Evolutionary conservation across 2,888 invertebrate genomes (phyloP).

Genomic region (Fabriciana adippe): DNA sequence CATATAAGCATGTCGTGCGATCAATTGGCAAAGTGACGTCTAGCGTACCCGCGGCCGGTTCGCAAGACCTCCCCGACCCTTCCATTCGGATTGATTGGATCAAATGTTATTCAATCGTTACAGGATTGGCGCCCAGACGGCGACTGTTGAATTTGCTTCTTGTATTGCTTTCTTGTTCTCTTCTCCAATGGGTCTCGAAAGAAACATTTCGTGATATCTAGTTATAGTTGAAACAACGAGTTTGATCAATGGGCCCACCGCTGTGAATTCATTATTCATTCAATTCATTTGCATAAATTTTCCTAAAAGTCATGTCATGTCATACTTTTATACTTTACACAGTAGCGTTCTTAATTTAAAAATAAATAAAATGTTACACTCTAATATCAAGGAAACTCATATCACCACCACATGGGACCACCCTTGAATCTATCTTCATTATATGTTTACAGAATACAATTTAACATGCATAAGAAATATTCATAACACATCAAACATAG

Average conservation of each 20-base stretch:
- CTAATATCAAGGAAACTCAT: too few species aligned
- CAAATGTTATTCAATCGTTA: constrained; percentile 78
- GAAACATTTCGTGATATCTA: constrained; percentile 68
- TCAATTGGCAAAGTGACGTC: constrained; percentile 63
- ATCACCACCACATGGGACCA: too few species aligned
- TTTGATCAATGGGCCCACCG: constrained; percentile 38
- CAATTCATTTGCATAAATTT: constrained; percentile 24
- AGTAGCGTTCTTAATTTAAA: background rate
- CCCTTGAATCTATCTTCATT: too few species aligned
- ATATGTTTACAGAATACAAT: too few species aligned
- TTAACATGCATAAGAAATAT: too few species aligned
- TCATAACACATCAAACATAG: too few species aligned
- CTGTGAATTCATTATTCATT: constrained; percentile 30
- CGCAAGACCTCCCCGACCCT: constrained; percentile 72
- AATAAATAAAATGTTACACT: background rate
- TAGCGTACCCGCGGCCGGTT: constrained; percentile 49
- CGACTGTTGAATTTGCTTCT: constrained; percentile 69
- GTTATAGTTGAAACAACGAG: constrained; percentile 45
- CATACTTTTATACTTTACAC: background rate
- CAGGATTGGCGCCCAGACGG: constrained; percentile 76
- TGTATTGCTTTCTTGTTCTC: background rate
- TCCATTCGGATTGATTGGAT: constrained; percentile 77
- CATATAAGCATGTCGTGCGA: constrained; percentile 50
- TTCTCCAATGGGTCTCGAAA: background rate
- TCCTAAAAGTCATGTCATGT: constrained; percentile 13